A percentile compares a stretch with the other conserved stretches of the same genome.
Evolutionary conservation across 2,797 vertebrate genomes (phyloP).

Genomic region (Luscinia luscinia): DNA sequence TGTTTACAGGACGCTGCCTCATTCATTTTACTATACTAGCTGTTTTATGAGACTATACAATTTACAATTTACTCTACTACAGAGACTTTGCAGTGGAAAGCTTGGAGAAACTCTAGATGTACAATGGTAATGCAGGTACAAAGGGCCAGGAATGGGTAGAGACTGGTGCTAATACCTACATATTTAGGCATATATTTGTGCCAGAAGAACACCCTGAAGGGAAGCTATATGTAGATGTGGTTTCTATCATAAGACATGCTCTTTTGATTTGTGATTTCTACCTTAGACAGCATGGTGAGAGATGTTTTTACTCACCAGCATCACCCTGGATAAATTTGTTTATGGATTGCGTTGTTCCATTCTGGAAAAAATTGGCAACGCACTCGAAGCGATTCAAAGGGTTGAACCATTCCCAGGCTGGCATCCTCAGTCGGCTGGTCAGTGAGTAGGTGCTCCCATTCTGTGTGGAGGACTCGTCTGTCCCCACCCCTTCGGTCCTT

Average conservation of each 20-base stretch:
- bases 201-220: not conserved
- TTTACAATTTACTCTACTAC: not conserved
- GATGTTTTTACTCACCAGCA: not conserved
- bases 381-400: slow-evolving; percentile 67
- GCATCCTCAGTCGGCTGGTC: slow-evolving; percentile 75
- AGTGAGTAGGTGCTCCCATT: slow-evolving; percentile 28
- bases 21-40: not conserved
- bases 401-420: slow-evolving; percentile 69
- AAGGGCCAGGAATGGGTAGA: not conserved
- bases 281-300: not conserved
- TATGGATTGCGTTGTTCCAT: fast-evolving
- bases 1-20: not conserved
- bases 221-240: not conserved
- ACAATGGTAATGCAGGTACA: not conserved
- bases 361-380: slow-evolving; percentile 40
- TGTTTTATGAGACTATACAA: not conserved
- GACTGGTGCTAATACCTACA: not conserved
- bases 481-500: slow-evolving; percentile 65
- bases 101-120: not conserved
- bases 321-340: not conserved
- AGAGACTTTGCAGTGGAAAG: not conserved
- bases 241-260: not conserved
- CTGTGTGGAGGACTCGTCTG: slow-evolving; percentile 34
- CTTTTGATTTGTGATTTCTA: not conserved
- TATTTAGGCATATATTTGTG: not conserved